Evolutionary conservation across 2,888 invertebrate species (phyloP).

Genomic region (Cheilosia vulpina): DNA sequence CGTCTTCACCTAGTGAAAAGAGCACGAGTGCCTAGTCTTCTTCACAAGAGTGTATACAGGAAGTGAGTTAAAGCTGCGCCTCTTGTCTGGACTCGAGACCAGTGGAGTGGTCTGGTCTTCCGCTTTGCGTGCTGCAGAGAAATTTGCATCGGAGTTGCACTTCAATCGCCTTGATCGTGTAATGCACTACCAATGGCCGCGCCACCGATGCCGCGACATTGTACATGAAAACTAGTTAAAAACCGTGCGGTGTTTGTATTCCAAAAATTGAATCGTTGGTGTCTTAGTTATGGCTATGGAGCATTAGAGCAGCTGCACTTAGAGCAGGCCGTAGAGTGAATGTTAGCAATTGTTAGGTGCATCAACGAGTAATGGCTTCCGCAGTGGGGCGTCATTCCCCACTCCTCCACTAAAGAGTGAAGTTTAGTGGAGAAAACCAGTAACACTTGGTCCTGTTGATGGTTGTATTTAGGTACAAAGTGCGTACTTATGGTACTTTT

Average conservation of each 20-base stretch:
- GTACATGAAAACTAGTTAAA: constrained; percentile 39
- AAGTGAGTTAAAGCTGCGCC: constrained; percentile 36
- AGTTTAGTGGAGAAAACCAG: constrained; percentile 39
- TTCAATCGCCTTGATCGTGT: constrained; percentile 43
- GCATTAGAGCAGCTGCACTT: constrained; percentile 57
- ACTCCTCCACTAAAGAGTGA: too few species aligned
- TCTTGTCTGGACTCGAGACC: constrained; percentile 45
- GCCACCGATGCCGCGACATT: constrained; percentile 8
- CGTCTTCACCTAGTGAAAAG: constrained; percentile 60
- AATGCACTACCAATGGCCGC: neutral
- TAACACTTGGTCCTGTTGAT: constrained; percentile 39
- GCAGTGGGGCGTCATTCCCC: constrained; percentile 23
- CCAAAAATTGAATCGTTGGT: neutral
- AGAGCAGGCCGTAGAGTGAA: constrained; percentile 4
- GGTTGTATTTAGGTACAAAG: constrained; percentile 9
- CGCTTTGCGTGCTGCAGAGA: constrained; percentile 46
- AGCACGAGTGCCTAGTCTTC: constrained; percentile 9
- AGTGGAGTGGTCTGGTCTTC: constrained; percentile 53
- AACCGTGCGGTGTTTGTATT: constrained; percentile 29
- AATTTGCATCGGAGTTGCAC: constrained; percentile 53
- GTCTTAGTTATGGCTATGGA: constrained; percentile 39
- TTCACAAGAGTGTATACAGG: constrained; percentile 37
- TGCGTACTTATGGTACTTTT: constrained; percentile 32
- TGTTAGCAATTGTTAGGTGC: constrained; percentile 48
- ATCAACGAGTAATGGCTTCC: constrained; percentile 47